phyloP scores from a whole-genome alignment of 2,797 vertebrate genomes.

The Ctenosaura bakeri region DNA sequence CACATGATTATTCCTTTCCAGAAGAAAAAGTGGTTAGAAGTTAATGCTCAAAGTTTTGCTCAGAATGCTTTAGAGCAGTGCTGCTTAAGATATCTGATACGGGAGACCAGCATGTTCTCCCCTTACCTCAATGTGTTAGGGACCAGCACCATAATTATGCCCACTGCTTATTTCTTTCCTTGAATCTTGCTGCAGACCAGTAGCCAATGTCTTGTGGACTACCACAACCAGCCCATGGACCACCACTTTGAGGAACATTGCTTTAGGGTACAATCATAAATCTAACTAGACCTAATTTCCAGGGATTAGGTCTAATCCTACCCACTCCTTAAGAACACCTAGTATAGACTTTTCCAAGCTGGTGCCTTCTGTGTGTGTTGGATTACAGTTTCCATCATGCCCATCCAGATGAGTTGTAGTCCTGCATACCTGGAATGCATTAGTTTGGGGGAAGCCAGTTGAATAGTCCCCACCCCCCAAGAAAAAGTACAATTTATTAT shows the following conservation, averaged over 20 bases:
- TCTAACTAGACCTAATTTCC: not conserved
- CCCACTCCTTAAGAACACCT: not conserved
- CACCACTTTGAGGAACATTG: no score
- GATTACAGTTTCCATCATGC: not conserved
- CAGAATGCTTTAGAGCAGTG: not conserved
- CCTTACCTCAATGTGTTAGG: no score
- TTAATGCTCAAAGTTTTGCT: not conserved
- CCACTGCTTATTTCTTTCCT: no score
- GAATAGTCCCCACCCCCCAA: not conserved
- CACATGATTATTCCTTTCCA: not conserved
- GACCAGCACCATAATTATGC: no score
- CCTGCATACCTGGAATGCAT: not conserved
- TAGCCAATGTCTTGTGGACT: no score
- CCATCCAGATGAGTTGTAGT: not conserved
- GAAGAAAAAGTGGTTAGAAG: constrained; percentile 30
- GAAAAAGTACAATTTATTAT: not conserved
- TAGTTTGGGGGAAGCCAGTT: not conserved
- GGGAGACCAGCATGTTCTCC: no score
- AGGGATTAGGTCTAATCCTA: not conserved
- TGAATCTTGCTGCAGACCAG: no score
- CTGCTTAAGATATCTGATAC: no score
- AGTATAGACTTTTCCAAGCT: not conserved
- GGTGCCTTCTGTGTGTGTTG: not conserved
- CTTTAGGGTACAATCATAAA: not conserved
- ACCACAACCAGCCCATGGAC: no score